These are phyloP conservation scores for Bufo gargarizans DNA, from an alignment of 2,113 vertebrate species.

Conservation along the genomic window DNA sequence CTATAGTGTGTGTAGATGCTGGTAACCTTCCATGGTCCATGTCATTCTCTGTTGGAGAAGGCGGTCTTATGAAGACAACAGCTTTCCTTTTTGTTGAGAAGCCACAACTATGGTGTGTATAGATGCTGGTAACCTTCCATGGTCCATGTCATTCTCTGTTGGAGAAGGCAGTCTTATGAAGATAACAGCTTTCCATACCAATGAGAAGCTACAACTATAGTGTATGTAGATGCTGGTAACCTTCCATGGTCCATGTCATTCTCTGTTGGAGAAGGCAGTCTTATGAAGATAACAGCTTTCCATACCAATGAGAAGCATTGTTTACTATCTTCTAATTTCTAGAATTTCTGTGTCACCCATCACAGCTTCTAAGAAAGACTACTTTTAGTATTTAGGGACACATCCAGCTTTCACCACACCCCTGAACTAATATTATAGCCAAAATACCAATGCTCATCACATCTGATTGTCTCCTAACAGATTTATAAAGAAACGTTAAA, in stretches of 20 bases:
- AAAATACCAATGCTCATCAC: neutral
- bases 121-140: too few relatives aligned
- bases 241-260: neutral
- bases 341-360: slow-evolving; percentile 35
- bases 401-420: slow-evolving; percentile 2
- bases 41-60: too few relatives aligned
- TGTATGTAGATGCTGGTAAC: neutral
- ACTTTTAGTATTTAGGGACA: slow-evolving; percentile 22
- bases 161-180: too few relatives aligned
- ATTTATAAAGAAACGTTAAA: neutral
- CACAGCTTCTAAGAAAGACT: slow-evolving; percentile 18
- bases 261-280: neutral
- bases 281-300: neutral
- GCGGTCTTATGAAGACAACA: too few relatives aligned
- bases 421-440: neutral
- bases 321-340: slow-evolving; percentile 31
- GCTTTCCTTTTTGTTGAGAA: too few relatives aligned
- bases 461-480: neutral
- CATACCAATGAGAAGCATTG: neutral
- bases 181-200: too few relatives aligned
- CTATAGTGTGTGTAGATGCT: neutral
- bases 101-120: too few relatives aligned
- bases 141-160: too few relatives aligned
- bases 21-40: neutral
- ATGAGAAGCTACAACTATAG: too few relatives aligned